A percentile compares a stretch with the other conserved stretches of the same genome.
These are phyloP conservation scores for Mythimna albipuncta DNA, from an alignment of 2,888 invertebrate genomes.

Conservation along the genomic window DNA sequence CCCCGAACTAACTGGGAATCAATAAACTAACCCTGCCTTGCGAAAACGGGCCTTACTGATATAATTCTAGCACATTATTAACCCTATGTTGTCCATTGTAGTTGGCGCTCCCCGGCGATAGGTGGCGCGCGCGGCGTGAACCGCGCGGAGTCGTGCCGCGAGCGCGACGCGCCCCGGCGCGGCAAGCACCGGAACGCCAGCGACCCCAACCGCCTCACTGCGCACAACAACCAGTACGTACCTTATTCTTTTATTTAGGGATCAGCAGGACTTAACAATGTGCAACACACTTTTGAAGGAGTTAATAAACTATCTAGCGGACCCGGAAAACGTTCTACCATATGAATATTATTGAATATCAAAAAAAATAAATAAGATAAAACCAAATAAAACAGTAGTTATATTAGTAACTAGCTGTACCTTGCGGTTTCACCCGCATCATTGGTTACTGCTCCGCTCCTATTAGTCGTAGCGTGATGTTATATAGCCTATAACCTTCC, in stretches of 20 bases:
- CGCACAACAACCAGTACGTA: slow-evolving; percentile 85
- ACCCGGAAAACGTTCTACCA: too few relatives aligned
- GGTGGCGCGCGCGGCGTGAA: slow-evolving; percentile 82
- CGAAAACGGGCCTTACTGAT: too few relatives aligned
- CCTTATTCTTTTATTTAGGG: background rate
- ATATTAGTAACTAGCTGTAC: too few relatives aligned
- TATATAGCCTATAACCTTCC: too few relatives aligned
- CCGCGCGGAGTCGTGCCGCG: slow-evolving; percentile 88
- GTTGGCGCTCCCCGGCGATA: slow-evolving; percentile 57
- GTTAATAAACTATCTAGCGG: background rate
- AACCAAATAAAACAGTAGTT: too few relatives aligned
- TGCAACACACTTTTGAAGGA: slow-evolving; percentile 17
- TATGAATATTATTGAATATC: too few relatives aligned
- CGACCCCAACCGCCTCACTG: slow-evolving; percentile 87
- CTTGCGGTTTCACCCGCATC: too few relatives aligned
- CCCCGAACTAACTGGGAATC: too few relatives aligned
- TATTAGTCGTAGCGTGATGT: too few relatives aligned
- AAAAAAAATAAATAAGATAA: too few relatives aligned
- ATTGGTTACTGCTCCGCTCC: too few relatives aligned
- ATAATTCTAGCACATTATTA: background rate
- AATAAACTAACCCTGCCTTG: too few relatives aligned
- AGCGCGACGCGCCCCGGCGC: slow-evolving; percentile 85
- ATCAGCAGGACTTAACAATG: slow-evolving; percentile 2
- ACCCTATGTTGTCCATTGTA: background rate
- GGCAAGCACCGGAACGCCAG: slow-evolving; percentile 88